Percentiles rank a stretch among this genome's conserved stretches.
phyloP scores from a whole-genome alignment of 1,140 invertebrate species.

The Trypoxylus dichotomus region DNA sequence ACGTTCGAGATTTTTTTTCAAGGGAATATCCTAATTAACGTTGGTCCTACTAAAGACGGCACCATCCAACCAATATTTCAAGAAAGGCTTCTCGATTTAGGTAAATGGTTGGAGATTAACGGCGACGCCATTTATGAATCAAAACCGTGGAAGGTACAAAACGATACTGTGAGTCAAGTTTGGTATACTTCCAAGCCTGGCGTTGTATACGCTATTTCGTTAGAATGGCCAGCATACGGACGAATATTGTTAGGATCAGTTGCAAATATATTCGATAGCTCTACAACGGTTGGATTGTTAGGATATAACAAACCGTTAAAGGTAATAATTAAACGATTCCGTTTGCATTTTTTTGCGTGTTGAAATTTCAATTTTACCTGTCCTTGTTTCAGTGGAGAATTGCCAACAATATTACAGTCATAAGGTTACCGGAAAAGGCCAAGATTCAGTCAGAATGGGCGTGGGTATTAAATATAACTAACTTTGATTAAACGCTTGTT shows the following conservation, averaged over 20 bases:
- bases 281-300: not conserved
- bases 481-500: no score
- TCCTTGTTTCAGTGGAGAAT: not conserved
- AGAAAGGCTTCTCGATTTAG: slow-evolving; percentile 75
- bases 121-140: slow-evolving; percentile 87
- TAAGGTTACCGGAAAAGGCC: slow-evolving; percentile 5
- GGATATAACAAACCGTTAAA: not conserved
- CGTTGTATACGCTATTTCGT: not conserved
- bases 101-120: slow-evolving; percentile 80
- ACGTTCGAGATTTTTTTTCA: slow-evolving; percentile 42
- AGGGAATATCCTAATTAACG: slow-evolving; percentile 86
- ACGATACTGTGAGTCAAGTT: slow-evolving; percentile 64
- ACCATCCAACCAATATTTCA: slow-evolving; percentile 87
- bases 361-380: not conserved
- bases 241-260: not conserved
- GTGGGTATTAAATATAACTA: no score
- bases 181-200: not conserved
- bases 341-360: not conserved
- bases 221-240: not conserved
- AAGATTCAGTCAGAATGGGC: not conserved
- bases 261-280: not conserved
- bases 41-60: slow-evolving; percentile 89
- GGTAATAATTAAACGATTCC: slow-evolving; percentile 1
- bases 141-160: slow-evolving; percentile 77
- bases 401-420: not conserved